Percentiles rank a stretch among this genome's conserved stretches.
phyloP scores from a whole-genome alignment of 2,113 vertebrate species.

The Solenodon paradoxus region DNA sequence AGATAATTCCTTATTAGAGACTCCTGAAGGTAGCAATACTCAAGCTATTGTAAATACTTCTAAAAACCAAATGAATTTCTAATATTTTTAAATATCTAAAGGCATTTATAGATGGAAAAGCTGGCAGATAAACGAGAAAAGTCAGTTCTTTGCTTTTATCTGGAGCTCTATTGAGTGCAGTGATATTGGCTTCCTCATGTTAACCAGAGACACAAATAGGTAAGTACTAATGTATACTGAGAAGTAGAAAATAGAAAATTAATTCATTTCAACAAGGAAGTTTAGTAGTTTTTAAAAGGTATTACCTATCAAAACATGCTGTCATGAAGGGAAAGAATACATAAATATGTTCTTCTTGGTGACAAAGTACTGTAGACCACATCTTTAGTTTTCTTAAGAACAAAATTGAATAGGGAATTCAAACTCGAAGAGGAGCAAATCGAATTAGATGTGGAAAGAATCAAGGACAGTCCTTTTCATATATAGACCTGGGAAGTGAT shows the following conservation, averaged over 20 bases:
- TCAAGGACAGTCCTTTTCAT: not conserved
- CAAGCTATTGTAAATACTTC: conserved; percentile 4
- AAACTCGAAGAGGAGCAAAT: conserved; percentile 20
- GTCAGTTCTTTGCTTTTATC: not conserved
- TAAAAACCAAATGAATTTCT: not conserved
- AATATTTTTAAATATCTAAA: not conserved
- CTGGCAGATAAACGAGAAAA: not conserved
- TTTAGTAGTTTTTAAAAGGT: not conserved
- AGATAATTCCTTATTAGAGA: not conserved
- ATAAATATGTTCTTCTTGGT: not conserved
- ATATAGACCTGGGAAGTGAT: not conserved
- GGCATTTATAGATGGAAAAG: not conserved
- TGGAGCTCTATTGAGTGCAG: not conserved
- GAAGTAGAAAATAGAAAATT: not conserved
- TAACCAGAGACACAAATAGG: not conserved
- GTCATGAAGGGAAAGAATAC: conserved; percentile 28
- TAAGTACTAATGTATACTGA: not conserved
- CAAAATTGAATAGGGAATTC: not conserved
- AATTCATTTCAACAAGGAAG: not conserved
- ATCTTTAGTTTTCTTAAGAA: not conserved
- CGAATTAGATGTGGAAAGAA: conserved; percentile 11
- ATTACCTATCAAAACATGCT: not conserved
- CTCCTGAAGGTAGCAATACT: not conserved
- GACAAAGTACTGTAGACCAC: not conserved
- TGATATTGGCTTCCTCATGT: not conserved